Conservation (phyloP, 1,140 invertebrate species). For the Cotesia glomerata region DNA sequence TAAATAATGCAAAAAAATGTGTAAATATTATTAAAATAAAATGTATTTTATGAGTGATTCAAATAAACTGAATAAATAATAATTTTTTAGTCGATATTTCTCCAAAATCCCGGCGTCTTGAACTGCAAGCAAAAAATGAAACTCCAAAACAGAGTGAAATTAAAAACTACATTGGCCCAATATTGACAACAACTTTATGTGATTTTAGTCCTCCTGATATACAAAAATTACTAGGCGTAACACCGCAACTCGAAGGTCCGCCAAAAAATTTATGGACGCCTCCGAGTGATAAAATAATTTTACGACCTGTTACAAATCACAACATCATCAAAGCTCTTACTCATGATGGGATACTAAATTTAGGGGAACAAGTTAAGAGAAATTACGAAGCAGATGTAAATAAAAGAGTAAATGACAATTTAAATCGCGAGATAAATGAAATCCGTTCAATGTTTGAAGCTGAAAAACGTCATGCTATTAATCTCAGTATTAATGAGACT, state of each 20-base stretch:
- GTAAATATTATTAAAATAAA: too few relatives aligned
- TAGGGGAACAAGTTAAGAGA: conserved; percentile 35
- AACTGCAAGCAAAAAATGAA: conserved; percentile 11
- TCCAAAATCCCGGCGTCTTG: conserved; percentile 14
- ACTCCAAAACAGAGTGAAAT: conserved; percentile 34
- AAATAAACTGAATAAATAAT: not conserved
- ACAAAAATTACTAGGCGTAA: conserved; percentile 40
- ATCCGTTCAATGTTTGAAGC: conserved; percentile 43
- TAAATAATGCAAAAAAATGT: too few relatives aligned
- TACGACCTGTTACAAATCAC: conserved; percentile 46
- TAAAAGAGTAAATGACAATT: conserved; percentile 39
- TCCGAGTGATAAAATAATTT: conserved; percentile 50
- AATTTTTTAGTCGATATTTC: not conserved
- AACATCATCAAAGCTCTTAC: conserved; percentile 53
- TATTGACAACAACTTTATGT: conserved; percentile 35
- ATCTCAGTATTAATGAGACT: conserved; percentile 28
- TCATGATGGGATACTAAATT: conserved; percentile 53
- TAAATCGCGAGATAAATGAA: conserved; percentile 44
- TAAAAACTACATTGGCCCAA: conserved; percentile 28
- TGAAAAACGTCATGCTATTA: conserved; percentile 40
- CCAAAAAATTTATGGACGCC: conserved; percentile 48
- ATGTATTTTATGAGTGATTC: too few relatives aligned
- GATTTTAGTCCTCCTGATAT: conserved; percentile 33
- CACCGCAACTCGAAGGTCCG: conserved; percentile 43
- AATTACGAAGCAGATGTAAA: conserved; percentile 49